phyloP scores from a whole-genome alignment of 2,797 vertebrate genomes.

The Thamnophis elegans region DNA sequence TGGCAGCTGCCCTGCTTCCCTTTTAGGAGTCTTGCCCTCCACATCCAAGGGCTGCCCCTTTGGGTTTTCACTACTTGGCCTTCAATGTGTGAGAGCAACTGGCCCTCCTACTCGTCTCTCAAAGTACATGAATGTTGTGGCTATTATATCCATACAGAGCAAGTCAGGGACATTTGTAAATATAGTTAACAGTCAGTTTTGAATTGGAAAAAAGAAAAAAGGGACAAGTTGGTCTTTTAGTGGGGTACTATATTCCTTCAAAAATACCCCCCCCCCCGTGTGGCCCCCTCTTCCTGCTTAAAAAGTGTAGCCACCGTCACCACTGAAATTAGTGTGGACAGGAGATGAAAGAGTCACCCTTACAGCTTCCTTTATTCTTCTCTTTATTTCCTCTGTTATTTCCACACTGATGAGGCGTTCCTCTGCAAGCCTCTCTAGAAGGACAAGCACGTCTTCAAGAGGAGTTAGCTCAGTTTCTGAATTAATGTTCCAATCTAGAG shows the following conservation, averaged over 20 bases:
- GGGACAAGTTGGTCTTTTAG: too few species aligned
- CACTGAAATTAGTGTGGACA: not conserved
- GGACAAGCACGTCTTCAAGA: slow-evolving; percentile 69
- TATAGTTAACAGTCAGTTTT: not conserved
- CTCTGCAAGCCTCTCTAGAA: slow-evolving; percentile 69
- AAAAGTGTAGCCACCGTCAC: not conserved
- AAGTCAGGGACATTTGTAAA: not conserved
- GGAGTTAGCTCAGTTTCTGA: slow-evolving; percentile 71
- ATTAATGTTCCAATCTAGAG: slow-evolving; percentile 76
- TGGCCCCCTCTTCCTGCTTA: not conserved
- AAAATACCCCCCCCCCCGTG: not conserved
- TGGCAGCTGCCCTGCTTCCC: not conserved
- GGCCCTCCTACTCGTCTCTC: not conserved
- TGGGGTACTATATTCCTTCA: not conserved
- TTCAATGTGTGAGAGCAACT: not conserved
- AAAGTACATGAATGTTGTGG: not conserved
- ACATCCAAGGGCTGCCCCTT: not conserved
- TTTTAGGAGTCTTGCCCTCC: not conserved
- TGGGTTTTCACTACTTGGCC: not conserved
- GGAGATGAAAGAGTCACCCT: slow-evolving; percentile 45
- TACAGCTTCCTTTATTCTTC: slow-evolving; percentile 75
- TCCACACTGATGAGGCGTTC: slow-evolving; percentile 67
- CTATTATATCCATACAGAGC: not conserved
- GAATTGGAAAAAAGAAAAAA: not conserved
- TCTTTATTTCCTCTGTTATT: slow-evolving; percentile 62